Base-by-base conservation (phyloP, 2,888 invertebrate species). In the Elmis aenea region DNA sequence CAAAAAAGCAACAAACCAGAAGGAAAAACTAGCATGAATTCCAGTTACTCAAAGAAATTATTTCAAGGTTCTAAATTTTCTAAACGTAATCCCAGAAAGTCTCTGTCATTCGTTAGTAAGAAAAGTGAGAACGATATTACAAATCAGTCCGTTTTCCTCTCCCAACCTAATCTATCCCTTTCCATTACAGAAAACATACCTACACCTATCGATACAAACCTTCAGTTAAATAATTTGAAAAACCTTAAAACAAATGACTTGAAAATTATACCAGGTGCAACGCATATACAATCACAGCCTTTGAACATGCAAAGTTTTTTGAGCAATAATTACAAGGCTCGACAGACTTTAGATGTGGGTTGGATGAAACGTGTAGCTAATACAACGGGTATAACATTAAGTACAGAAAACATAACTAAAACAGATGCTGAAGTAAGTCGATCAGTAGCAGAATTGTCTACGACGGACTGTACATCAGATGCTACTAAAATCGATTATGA, bases 71-170 rank as follows among this genome's bases (percentile, higher is more conserved):
- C 76, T 12, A 81, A 74, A 50, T 83, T 87, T 62, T 74, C 76
- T 3, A 77, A 85, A 54, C 72, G 87, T 52, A 87, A 88, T 68
- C 87, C 88, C 1, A 74, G 86, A 52, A 89, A 88, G 62, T 75
- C 77, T 0, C 50, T 76, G 3, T 72, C 75, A 12, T 52, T 67
- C 27, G 51, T 50, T 33, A 52, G 26, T 26, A 58, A 57, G 28
- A 65, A 65, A 14, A 61, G 55, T 23, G 58, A 55, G 25, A 37
- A 37, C n/a, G 53, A 33, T 35, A 45, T 48, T 13, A 50, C 45
- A 27, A 22, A 13, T 33, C 38, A 40, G 13, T 18, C 41, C 5
- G 44, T 33, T 20, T 50, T 47, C 24, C 33, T 53, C 2, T 54
- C 52, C 3, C 55, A 52, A 31, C 51, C 45, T 28, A 33, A 46